Percentiles rank a stretch among this genome's conserved stretches.
These are phyloP conservation scores for Drosophila barbarae DNA, from an alignment of 2,888 invertebrate species.

Conservation along the genomic window DNA sequence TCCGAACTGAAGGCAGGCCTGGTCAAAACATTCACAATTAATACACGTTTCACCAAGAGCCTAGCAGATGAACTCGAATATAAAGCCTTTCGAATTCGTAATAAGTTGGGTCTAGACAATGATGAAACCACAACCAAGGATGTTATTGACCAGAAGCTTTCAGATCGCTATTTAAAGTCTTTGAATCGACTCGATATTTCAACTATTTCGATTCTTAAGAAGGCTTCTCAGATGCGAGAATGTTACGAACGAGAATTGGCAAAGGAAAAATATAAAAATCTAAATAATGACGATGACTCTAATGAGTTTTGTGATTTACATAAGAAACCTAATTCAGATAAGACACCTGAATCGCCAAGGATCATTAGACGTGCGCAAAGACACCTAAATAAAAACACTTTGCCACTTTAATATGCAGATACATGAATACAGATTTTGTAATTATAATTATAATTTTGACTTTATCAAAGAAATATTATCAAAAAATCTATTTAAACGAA, in stretches of 20 bases:
- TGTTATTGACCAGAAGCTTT: neutral
- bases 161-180: neutral
- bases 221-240: neutral
- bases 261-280: neutral
- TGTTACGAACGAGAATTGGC: neutral
- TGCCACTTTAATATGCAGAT: neutral
- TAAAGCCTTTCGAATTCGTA: constrained; percentile 1
- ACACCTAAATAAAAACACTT: neutral
- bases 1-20: neutral
- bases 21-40: neutral
- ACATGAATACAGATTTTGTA: no score
- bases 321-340: neutral
- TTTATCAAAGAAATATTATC: neutral
- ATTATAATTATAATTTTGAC: no score
- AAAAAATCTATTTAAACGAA: neutral
- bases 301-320: neutral
- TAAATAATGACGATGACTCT: neutral
- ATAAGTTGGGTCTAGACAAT: neutral
- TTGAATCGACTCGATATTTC: neutral
- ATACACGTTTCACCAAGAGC: neutral
- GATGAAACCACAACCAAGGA: neutral
- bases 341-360: neutral
- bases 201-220: constrained; percentile 4
- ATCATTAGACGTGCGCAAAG: neutral
- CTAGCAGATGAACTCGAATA: neutral